A percentile compares a stretch with the other conserved stretches of the same genome.
Conservation (phyloP, 2,113 vertebrate species). For the Actenoides hombroni region DNA sequence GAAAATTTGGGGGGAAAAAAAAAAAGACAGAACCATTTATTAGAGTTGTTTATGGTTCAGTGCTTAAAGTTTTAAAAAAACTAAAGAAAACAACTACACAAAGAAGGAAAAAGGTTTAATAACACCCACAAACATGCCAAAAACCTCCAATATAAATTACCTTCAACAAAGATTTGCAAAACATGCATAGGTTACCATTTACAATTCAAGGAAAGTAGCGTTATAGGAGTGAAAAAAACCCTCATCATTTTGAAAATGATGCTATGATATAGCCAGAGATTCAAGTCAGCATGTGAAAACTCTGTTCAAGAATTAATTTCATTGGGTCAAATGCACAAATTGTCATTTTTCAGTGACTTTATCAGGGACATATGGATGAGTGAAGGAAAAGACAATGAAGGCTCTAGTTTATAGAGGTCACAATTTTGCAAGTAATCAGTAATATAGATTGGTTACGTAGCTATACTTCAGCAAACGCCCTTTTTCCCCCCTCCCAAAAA, state of each 20-base stretch:
- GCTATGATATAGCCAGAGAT: background rate
- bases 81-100: background rate
- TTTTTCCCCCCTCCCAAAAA: background rate
- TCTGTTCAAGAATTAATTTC: background rate
- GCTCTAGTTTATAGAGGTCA: background rate
- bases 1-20: background rate
- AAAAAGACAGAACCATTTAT: background rate
- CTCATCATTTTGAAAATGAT: background rate
- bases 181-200: conserved; percentile 3
- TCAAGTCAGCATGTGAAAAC: background rate
- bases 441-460: background rate
- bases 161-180: background rate
- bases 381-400: background rate
- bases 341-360: background rate
- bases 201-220: background rate
- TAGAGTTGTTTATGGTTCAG: background rate
- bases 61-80: background rate
- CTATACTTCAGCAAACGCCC: background rate
- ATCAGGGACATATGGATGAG: background rate
- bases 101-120: background rate
- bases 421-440: background rate
- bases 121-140: conserved; percentile 21
- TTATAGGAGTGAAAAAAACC: background rate
- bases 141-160: background rate
- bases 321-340: background rate